A percentile compares a stretch with the other conserved stretches of the same genome.
phyloP scores from a whole-genome alignment of 1,140 invertebrate genomes.

The Colletes latitarsis region DNA sequence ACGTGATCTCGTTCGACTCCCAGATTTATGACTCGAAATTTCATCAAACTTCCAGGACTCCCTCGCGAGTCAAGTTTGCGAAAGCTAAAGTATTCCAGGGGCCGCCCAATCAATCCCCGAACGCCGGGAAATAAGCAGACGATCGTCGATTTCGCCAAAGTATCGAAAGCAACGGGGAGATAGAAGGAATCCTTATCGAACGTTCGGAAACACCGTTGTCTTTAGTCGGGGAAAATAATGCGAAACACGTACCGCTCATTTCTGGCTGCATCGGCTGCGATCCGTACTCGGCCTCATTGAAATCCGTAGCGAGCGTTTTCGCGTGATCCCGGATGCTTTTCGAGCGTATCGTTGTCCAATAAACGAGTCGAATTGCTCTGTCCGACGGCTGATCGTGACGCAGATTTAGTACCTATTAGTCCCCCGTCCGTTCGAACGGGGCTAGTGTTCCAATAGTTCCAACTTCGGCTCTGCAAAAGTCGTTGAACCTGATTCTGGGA shows the following conservation, averaged over 20 bases:
- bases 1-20: too few species aligned
- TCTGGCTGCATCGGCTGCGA: background rate
- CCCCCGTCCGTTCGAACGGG: background rate
- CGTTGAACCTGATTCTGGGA: too few species aligned
- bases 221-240: background rate
- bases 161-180: background rate
- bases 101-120: too few species aligned
- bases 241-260: slow-evolving; percentile 1
- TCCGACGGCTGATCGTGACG: background rate
- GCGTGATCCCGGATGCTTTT: background rate
- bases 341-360: slow-evolving; percentile 1
- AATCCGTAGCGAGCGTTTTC: background rate
- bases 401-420: background rate
- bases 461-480: background rate
- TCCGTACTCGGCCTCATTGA: background rate
- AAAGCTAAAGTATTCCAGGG: too few species aligned
- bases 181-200: background rate
- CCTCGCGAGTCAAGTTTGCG: too few species aligned
- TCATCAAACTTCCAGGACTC: too few species aligned
- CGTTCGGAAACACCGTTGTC: background rate
- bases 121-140: too few species aligned
- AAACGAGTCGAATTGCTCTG: background rate
- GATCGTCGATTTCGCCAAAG: background rate
- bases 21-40: too few species aligned
- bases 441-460: background rate